Evolutionary conservation across 2,797 vertebrate species (phyloP).

Genomic region (Taenioides sp.): DNA sequence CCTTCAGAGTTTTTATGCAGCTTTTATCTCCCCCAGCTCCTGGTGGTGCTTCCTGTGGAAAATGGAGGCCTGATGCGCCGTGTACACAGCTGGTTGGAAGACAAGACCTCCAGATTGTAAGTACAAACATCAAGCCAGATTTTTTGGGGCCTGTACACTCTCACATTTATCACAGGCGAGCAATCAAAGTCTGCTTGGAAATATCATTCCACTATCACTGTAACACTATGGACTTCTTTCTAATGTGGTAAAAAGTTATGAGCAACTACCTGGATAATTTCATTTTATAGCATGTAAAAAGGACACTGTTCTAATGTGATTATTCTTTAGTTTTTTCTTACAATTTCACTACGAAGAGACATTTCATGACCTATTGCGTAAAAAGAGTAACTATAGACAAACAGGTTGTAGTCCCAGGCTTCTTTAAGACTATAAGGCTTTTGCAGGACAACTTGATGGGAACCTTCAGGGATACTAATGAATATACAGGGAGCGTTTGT

Average conservation of each 20-base stretch:
- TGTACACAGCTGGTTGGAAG: slow-evolving; percentile 74
- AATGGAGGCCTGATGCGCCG: slow-evolving; percentile 52
- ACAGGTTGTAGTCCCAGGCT: slow-evolving; percentile 67
- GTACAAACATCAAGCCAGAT: slow-evolving; percentile 62
- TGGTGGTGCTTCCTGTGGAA: slow-evolving; percentile 70
- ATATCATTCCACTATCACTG: slow-evolving; percentile 56
- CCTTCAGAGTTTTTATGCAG: slow-evolving; percentile 47
- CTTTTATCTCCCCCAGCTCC: slow-evolving; percentile 62
- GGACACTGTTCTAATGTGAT: not conserved
- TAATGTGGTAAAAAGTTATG: slow-evolving; percentile 44
- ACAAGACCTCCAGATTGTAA: slow-evolving; percentile 66
- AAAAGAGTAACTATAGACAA: slow-evolving; percentile 81
- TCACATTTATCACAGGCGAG: slow-evolving; percentile 60
- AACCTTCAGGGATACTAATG: slow-evolving; percentile 69
- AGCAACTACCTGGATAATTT: slow-evolving; percentile 65
- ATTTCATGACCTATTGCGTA: slow-evolving; percentile 82
- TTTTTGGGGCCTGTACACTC: slow-evolving; percentile 56
- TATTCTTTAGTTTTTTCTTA: not conserved
- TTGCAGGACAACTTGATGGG: slow-evolving; percentile 70
- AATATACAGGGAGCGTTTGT: slow-evolving; percentile 74
- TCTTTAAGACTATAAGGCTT: slow-evolving; percentile 81
- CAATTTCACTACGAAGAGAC: slow-evolving; percentile 17
- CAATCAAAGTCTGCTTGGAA: slow-evolving; percentile 68
- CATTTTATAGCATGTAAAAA: too few relatives aligned
- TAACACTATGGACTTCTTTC: slow-evolving; percentile 42